Percentiles rank a stretch among this genome's conserved stretches.
Evolutionary conservation across 2,797 vertebrate species (phyloP).

Genomic region (Pteropus rufus): DNA sequence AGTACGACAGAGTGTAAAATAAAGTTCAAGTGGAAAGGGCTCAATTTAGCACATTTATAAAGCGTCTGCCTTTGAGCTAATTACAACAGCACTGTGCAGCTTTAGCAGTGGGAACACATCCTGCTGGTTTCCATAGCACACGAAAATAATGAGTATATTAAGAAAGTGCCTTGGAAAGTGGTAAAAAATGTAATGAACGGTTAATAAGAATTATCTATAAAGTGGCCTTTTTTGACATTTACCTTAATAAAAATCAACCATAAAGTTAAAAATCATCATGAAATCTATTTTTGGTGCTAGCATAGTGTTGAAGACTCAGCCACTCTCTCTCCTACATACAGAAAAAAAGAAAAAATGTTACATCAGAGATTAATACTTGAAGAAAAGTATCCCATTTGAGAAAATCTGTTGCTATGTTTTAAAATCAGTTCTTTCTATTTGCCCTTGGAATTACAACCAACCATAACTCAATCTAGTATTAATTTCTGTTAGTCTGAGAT

Average conservation of each 20-base stretch:
- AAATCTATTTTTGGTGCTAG: not conserved
- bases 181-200: not conserved
- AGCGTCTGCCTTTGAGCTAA: constrained; percentile 24
- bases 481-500: not conserved
- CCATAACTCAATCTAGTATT: not conserved
- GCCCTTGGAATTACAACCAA: not conserved
- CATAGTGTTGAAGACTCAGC: not conserved
- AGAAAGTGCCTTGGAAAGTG: not conserved
- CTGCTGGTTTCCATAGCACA: not conserved
- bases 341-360: not conserved
- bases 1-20: not conserved
- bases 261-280: not conserved
- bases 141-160: not conserved
- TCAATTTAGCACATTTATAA: constrained; percentile 28
- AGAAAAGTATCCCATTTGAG: not conserved
- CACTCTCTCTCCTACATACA: not conserved
- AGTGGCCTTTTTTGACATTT: not conserved
- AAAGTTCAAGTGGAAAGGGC: not conserved
- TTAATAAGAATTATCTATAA: not conserved
- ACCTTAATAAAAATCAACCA: constrained; percentile 11
- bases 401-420: not conserved
- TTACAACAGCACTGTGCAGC: not conserved
- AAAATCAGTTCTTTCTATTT: not conserved
- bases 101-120: not conserved
- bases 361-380: not conserved